Conservation (phyloP, 2,888 invertebrate species). For the Anthophora plumipes region DNA sequence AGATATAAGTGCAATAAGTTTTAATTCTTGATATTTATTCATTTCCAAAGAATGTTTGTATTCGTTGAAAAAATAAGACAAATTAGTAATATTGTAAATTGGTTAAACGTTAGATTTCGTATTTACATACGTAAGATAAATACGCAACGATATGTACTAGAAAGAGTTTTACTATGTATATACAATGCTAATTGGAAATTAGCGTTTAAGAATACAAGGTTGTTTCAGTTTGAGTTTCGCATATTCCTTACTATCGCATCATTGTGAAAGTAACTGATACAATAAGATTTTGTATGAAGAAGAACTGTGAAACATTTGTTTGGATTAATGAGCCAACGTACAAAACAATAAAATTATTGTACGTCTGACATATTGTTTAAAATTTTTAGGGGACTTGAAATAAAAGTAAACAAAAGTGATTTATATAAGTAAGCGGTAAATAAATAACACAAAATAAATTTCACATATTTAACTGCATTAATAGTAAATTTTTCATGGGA, state of each 20-base stretch:
- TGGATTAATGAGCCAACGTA: slow-evolving; percentile 5
- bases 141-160: slow-evolving; percentile 15
- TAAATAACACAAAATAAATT: not conserved
- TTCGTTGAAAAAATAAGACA: not conserved
- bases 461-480: not conserved
- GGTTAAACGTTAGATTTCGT: slow-evolving; percentile 9
- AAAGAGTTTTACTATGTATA: slow-evolving; percentile 25
- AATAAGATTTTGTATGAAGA: not conserved
- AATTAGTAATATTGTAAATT: not conserved
- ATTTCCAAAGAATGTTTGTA: not conserved
- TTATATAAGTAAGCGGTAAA: not conserved
- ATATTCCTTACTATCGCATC: not conserved
- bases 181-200: slow-evolving; percentile 7
- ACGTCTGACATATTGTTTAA: not conserved
- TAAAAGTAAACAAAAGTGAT: not conserved
- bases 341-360: slow-evolving; percentile 11
- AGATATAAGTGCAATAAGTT: slow-evolving; percentile 21
- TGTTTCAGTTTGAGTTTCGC: slow-evolving; percentile 2
- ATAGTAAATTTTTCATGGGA: slow-evolving; percentile 1
- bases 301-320: slow-evolving; percentile 12
- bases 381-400: not conserved
- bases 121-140: slow-evolving; percentile 19
- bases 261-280: not conserved
- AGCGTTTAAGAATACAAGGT: slow-evolving; percentile 7
- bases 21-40: not conserved